These are phyloP conservation scores for Tromatobia lineatoria DNA, from an alignment of 2,888 invertebrate genomes.

Conservation along the genomic window DNA sequence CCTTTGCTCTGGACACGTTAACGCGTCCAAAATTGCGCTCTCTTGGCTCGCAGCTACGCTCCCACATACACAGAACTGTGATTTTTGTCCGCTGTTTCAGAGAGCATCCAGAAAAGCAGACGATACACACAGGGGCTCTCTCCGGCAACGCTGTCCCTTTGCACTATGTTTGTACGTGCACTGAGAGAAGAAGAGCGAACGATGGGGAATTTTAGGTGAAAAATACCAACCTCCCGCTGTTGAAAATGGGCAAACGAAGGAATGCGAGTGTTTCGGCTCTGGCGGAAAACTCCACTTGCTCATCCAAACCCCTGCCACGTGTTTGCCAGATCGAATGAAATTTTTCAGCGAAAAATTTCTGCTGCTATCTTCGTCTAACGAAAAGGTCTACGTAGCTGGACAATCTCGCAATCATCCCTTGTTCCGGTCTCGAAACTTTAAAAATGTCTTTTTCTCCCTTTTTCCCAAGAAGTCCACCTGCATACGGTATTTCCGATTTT, in stretches of 20 bases:
- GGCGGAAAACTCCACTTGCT: slow-evolving; percentile 50
- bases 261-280: slow-evolving; percentile 51
- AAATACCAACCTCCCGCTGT: slow-evolving; percentile 54
- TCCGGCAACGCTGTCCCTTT: background rate
- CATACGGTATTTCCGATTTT: slow-evolving; percentile 33
- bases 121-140: background rate
- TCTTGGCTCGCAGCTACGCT: slow-evolving; percentile 44
- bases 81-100: slow-evolving; percentile 50
- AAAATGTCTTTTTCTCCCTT: background rate
- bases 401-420: background rate
- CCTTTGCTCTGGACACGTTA: slow-evolving; percentile 50
- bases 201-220: slow-evolving; percentile 63
- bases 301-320: slow-evolving; percentile 22
- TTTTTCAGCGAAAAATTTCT: slow-evolving; percentile 32
- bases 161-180: slow-evolving; percentile 16
- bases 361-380: background rate
- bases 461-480: background rate
- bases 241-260: slow-evolving; percentile 50
- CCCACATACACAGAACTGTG: slow-evolving; percentile 41
- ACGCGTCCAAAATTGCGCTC: slow-evolving; percentile 51
- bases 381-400: background rate
- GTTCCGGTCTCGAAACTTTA: slow-evolving; percentile 21
- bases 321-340: slow-evolving; percentile 54
- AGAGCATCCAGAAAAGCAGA: slow-evolving; percentile 33
- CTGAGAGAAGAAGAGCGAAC: slow-evolving; percentile 15